Evolutionary conservation across 2,113 vertebrate genomes (phyloP).

Genomic region (Microtus montanus): DNA sequence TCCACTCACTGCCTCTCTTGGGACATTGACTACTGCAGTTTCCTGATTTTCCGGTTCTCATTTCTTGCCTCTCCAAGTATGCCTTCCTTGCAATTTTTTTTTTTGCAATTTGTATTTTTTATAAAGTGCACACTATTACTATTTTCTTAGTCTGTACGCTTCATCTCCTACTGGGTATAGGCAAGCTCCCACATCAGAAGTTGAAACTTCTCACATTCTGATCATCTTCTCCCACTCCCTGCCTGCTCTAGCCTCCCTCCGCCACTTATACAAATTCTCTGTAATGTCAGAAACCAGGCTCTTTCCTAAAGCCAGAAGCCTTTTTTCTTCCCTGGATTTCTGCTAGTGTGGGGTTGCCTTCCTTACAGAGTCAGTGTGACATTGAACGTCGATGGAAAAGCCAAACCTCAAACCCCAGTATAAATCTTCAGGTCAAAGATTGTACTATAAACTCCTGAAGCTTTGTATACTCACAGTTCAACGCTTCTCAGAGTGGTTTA

Average conservation of each 20-base stretch:
- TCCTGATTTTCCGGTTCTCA: neutral
- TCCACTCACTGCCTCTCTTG: too few species aligned
- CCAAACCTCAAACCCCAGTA: neutral
- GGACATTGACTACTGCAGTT: too few species aligned
- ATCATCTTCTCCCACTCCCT: neutral
- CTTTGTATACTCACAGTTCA: neutral
- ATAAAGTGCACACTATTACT: neutral
- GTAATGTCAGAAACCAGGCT: neutral
- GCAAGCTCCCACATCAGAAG: neutral
- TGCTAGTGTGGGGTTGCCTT: neutral
- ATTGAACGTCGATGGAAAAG: neutral
- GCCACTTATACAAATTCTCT: too few species aligned
- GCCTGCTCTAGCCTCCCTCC: too few species aligned
- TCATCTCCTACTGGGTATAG: neutral
- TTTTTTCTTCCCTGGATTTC: neutral
- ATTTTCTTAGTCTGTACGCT: neutral
- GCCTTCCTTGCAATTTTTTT: neutral
- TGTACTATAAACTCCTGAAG: neutral
- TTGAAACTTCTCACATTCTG: neutral
- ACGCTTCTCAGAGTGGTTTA: neutral
- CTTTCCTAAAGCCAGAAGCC: neutral
- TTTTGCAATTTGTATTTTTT: too few species aligned
- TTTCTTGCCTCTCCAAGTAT: neutral
- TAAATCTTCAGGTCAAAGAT: neutral
- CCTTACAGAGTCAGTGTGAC: neutral